Evolutionary conservation across 1,140 invertebrate species (phyloP).

Genomic region (Drosophila nebulosa): DNA sequence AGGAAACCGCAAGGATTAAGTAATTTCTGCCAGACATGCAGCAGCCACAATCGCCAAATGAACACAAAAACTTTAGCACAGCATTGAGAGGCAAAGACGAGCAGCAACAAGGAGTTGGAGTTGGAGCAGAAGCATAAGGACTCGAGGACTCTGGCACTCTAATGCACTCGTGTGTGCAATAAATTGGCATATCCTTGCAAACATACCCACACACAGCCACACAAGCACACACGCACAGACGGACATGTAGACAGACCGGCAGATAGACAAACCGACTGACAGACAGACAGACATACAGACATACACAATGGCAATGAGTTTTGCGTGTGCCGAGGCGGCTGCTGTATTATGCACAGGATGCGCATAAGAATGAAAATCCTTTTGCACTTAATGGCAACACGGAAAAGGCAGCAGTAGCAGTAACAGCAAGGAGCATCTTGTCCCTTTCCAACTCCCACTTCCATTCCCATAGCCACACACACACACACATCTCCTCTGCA

Average conservation of each 20-base stretch:
- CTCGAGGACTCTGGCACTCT: slow-evolving; percentile 52
- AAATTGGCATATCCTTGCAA: slow-evolving; percentile 76
- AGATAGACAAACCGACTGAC: neutral
- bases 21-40: slow-evolving; percentile 79
- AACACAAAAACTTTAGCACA: slow-evolving; percentile 71
- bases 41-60: slow-evolving; percentile 77
- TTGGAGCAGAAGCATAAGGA: slow-evolving; percentile 6
- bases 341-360: slow-evolving; percentile 78
- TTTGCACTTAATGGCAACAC: slow-evolving; percentile 79
- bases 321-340: slow-evolving; percentile 68
- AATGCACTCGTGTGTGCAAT: slow-evolving; percentile 79
- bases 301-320: slow-evolving; percentile 58
- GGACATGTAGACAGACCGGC: neutral
- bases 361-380: slow-evolving; percentile 79
- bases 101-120: neutral
- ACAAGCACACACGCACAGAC: slow-evolving; percentile 11
- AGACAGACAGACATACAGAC: slow-evolving; percentile 16
- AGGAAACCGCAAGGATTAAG: slow-evolving; percentile 77
- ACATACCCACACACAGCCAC: slow-evolving; percentile 18
- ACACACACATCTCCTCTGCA: neutral
- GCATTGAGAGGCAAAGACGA: slow-evolving; percentile 6
- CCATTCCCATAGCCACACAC: neutral
- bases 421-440: slow-evolving; percentile 16
- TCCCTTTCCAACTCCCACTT: neutral
- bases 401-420: slow-evolving; percentile 38